Evolutionary conservation across 2,113 vertebrate genomes (phyloP), one percentile per base, ranked within the genome.

Genomic region (Hydropotes inermis): DNA sequence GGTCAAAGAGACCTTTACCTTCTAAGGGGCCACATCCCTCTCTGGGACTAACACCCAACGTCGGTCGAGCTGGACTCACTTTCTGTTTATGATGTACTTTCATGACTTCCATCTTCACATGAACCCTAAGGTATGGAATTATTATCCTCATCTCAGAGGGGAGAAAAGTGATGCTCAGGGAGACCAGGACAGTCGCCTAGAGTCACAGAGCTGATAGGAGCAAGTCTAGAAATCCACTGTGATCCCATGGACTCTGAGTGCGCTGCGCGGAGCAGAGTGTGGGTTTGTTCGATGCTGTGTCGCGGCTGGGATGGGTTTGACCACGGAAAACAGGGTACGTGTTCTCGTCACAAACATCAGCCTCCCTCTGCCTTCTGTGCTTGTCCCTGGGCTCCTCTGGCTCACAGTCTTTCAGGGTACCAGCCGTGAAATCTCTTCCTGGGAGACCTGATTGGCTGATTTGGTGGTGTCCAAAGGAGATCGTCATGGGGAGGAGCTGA

Each of bases 231-330:
- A 23, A 14, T 7, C 61, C 10, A 13, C 0, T 1, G 16, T 6
- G 16, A 54, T 15, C 7, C 52, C 70, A 28, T 0, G 0, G 8
- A 28, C 13, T 4, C 25, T 0, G 2, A 33, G 13, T 4, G 1
- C 2, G 1, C 30, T 61, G 45, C 0, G 2, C 5, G 7, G 36
- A 57, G 50, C 2, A 16, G 39, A 17, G 39, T n/a, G 21, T n/a
- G 39, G 55, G 7, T 50, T 64, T 91, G 79, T 86, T 0, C 0
- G 43, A 47, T 25, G 43, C 14, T 7, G 0, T 0, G n/a, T 19
- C 6, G 1, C 7, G 39, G 47, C 6, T 27, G 84, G 54, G 47
- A 25, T 8, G 7, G 61, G 13, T 25, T 9, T 52, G 70, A 58
- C 50, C 7, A 15, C 0, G 1, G 64, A n/a, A 57, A 13, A 33